Base-by-base conservation (phyloP, 1,140 invertebrate genomes). In the Condylostylus longicornis region DNA sequence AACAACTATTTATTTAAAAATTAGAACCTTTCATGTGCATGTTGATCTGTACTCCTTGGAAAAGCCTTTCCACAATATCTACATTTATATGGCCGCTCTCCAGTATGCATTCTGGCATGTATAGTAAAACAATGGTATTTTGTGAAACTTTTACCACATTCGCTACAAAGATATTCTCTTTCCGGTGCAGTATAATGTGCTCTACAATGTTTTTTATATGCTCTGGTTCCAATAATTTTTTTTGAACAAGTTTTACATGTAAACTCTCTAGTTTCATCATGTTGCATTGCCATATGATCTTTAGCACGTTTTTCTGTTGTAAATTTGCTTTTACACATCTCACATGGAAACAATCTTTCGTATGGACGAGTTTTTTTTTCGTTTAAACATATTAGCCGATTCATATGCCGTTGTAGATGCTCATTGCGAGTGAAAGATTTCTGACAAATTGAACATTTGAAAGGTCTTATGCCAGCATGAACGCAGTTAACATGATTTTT, bases 31-130 rank as follows among this genome's bases (percentile, higher is more conserved):
- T 70, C 67, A 44, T 70, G 69, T 32, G 72, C 63, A 46, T 67
- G 66, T 37, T 72, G 50, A 66, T 67, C 61, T 29, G 71, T 66
- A 33, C 69, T 62, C 42, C 71, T 43, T 37, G 65, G 65, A 50
- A 71, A 72, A 27, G 67, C 66, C 53, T 70, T 70, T 21, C 57
- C 61, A 47, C 66, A 69, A 46, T 54, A 65, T 38, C 62, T 60
- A 21, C 56, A 73, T 44, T 69, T 67, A 48, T 68, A 71, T 1
- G 69, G 69, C 45, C 69, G 70, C 39, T 70, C 67, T 3, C 67
- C 67, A 2, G 64, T 57, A 44, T 71, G 69, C n/a, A 67, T 50
- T 15, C 69, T 50, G 66, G 69, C 70, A 35, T 71, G 69, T n/a
- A 69, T 68, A 25, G 67, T 58, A 19, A 71, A 49, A 50, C 69